These are phyloP conservation scores for Tyria jacobaeae DNA, from an alignment of 2,888 invertebrate species.

Conservation along the genomic window DNA sequence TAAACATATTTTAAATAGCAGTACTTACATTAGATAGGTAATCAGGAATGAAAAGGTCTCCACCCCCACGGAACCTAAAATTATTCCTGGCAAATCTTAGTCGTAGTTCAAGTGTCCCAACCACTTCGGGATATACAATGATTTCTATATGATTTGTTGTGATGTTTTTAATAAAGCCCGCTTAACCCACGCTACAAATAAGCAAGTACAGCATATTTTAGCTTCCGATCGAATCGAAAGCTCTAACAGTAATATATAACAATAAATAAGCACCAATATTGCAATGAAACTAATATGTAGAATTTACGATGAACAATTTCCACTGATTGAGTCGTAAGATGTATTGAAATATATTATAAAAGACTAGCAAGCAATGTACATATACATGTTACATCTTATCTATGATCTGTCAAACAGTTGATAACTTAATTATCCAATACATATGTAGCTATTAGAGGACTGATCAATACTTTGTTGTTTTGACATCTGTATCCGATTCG, in stretches of 20 bases:
- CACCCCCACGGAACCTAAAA: no score
- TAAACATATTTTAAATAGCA: no score
- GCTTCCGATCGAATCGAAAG: neutral
- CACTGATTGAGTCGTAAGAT: conserved; percentile 1
- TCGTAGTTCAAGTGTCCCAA: no score
- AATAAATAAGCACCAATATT: neutral
- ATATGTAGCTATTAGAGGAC: conserved; percentile 17
- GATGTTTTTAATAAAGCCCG: no score
- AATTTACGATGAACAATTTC: neutral
- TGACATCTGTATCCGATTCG: conserved; percentile 35
- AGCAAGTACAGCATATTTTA: neutral
- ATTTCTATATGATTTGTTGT: no score
- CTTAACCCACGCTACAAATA: neutral
- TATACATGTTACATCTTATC: neutral
- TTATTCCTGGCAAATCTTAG: no score
- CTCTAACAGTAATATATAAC: neutral
- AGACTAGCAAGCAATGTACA: neutral
- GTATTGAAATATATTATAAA: neutral
- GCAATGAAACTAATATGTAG: neutral
- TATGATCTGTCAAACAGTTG: neutral
- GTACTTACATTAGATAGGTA: no score
- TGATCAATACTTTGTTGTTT: conserved; percentile 26
- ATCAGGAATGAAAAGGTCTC: no score
- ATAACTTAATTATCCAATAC: neutral
- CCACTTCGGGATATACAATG: no score